Conservation (phyloP, 2,113 vertebrate genomes). For the Cathartes aura region DNA sequence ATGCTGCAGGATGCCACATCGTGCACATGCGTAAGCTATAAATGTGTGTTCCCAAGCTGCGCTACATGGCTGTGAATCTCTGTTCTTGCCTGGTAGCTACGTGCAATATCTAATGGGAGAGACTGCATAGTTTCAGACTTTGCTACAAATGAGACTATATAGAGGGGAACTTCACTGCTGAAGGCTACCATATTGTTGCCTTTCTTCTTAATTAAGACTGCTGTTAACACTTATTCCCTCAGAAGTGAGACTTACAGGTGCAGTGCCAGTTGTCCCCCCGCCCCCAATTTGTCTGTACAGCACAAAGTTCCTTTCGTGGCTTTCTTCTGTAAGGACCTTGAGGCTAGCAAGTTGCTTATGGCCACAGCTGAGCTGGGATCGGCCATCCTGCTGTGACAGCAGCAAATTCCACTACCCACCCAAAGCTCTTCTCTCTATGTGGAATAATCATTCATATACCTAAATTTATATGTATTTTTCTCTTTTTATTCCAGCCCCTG, state of each 20-base stretch:
- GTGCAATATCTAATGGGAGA: neutral
- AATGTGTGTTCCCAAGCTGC: neutral
- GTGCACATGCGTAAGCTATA: neutral
- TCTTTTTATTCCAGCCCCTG: neutral
- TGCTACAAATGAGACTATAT: neutral
- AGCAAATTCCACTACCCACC: neutral
- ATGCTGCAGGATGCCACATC: rapidly evolving
- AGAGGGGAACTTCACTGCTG: neutral
- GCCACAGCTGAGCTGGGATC: neutral
- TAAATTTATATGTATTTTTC: neutral
- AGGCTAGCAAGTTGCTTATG: neutral
- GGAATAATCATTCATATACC: neutral
- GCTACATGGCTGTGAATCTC: neutral
- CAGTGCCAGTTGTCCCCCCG: neutral
- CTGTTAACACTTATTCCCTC: neutral
- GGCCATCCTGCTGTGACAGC: neutral
- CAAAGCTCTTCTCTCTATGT: neutral
- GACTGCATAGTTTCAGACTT: neutral
- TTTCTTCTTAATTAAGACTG: neutral
- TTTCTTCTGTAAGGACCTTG: neutral
- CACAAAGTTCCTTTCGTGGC: neutral
- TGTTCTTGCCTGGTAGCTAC: neutral
- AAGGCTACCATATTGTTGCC: neutral
- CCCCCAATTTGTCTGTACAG: neutral
- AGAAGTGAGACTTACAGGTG: neutral